Conservation (phyloP, 2,888 invertebrate genomes). For the Formica aserva region DNA sequence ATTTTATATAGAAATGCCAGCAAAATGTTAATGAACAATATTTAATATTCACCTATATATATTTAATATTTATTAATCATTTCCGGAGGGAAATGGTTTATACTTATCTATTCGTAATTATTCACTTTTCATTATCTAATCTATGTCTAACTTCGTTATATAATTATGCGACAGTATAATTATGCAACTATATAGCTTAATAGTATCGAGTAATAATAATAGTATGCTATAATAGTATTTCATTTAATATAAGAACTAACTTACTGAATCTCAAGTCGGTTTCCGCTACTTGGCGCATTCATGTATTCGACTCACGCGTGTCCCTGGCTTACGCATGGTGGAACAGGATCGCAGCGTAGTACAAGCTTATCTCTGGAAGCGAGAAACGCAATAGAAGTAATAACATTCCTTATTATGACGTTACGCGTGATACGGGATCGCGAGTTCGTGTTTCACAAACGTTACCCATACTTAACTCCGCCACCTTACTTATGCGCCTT, state of each 20-base stretch:
- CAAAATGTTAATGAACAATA: neutral
- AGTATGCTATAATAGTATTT: neutral
- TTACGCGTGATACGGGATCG: slow-evolving; percentile 78
- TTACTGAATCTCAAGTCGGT: slow-evolving; percentile 2
- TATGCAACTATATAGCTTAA: slow-evolving; percentile 1
- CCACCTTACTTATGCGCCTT: slow-evolving; percentile 31
- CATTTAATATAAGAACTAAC: neutral
- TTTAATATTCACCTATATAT: neutral
- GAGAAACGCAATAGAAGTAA: slow-evolving; percentile 77
- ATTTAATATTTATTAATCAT: neutral
- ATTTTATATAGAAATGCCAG: neutral
- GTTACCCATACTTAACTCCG: slow-evolving; percentile 68
- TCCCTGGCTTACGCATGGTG: slow-evolving; percentile 33
- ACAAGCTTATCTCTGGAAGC: slow-evolving; percentile 75
- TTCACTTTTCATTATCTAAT: neutral
- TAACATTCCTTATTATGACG: slow-evolving; percentile 78
- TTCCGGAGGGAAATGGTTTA: neutral
- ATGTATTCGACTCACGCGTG: slow-evolving; percentile 39
- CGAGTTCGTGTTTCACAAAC: slow-evolving; percentile 76
- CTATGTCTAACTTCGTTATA: neutral
- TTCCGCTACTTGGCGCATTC: neutral
- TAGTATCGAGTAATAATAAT: neutral
- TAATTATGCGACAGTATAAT: neutral
- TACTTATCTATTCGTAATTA: neutral
- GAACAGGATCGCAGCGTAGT: slow-evolving; percentile 38